These are phyloP conservation scores for Macrosiphum euphorbiae DNA, from an alignment of 2,888 invertebrate species.

Conservation along the genomic window DNA sequence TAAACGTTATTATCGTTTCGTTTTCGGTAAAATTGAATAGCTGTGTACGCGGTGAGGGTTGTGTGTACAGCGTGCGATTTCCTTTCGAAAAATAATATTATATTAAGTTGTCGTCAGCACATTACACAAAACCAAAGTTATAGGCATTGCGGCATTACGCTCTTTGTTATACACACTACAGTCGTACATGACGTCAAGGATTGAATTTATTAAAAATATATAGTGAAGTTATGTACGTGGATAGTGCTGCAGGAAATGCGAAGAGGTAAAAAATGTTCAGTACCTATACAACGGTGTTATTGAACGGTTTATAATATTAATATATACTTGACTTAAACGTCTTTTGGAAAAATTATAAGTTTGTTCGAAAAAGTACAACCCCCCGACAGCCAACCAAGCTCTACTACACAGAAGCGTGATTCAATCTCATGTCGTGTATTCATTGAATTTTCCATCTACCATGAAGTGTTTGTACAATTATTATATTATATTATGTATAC, in stretches of 20 bases:
- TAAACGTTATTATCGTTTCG: conserved; percentile 34
- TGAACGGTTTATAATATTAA: neutral
- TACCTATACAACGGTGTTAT: neutral
- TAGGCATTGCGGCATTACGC: neutral
- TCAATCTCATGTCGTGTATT: neutral
- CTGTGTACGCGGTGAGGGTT: neutral
- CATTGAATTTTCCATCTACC: neutral
- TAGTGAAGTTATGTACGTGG: neutral
- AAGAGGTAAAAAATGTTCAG: neutral
- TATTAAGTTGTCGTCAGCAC: neutral
- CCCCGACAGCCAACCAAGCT: too few relatives aligned
- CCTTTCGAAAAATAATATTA: neutral
- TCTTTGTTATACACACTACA: neutral
- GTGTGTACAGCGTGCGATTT: neutral
- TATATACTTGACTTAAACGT: neutral
- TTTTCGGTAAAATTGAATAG: conserved; percentile 21
- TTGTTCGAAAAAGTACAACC: rapidly evolving
- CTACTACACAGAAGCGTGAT: neutral
- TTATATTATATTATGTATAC: too few relatives aligned
- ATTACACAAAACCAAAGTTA: neutral
- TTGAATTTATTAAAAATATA: neutral
- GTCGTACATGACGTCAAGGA: neutral
- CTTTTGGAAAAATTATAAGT: neutral
- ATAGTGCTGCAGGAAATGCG: neutral
- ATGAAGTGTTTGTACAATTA: too few relatives aligned